phyloP scores from a whole-genome alignment of 2,888 invertebrate genomes.

The Alviniconcha strummeri region DNA sequence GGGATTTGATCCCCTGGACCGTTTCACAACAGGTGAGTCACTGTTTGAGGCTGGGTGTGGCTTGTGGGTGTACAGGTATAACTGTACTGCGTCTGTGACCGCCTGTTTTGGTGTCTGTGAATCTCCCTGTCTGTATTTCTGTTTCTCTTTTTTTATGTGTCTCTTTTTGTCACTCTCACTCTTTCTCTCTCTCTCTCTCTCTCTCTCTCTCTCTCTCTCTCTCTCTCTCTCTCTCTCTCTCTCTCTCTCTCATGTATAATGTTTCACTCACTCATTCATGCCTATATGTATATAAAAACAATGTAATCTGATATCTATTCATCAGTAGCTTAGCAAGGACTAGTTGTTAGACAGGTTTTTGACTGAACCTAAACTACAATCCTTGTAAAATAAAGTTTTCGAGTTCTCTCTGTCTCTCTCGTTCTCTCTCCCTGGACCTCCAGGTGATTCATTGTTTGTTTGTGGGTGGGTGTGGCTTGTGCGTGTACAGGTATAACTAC shows the following conservation, averaged over 20 bases:
- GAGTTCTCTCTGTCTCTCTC: too few relatives aligned
- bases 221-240: slow-evolving; percentile 10
- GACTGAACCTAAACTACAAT: too few relatives aligned
- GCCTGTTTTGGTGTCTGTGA: neutral
- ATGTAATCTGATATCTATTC: too few relatives aligned
- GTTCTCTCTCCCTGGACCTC: too few relatives aligned
- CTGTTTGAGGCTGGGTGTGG: neutral
- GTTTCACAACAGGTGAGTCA: slow-evolving; percentile 86
- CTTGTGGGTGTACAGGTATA: neutral
- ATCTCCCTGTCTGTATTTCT: neutral
- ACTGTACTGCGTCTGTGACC: neutral
- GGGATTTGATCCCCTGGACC: slow-evolving; percentile 99
- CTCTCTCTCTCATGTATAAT: neutral
- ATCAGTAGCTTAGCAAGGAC: too few relatives aligned
- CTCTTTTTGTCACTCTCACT: neutral
- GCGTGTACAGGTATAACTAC: neutral
- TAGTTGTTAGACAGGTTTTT: too few relatives aligned
- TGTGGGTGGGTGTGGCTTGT: neutral
- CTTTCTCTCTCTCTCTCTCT: neutral
- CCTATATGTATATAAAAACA: too few relatives aligned
- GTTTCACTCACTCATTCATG: too few relatives aligned
- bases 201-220: slow-evolving; percentile 3
- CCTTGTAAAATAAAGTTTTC: too few relatives aligned
- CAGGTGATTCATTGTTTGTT: slow-evolving; percentile 76
- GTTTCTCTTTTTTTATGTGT: neutral